phyloP scores from a whole-genome alignment of 1,140 invertebrate species.

The Drosophila mayri region DNA sequence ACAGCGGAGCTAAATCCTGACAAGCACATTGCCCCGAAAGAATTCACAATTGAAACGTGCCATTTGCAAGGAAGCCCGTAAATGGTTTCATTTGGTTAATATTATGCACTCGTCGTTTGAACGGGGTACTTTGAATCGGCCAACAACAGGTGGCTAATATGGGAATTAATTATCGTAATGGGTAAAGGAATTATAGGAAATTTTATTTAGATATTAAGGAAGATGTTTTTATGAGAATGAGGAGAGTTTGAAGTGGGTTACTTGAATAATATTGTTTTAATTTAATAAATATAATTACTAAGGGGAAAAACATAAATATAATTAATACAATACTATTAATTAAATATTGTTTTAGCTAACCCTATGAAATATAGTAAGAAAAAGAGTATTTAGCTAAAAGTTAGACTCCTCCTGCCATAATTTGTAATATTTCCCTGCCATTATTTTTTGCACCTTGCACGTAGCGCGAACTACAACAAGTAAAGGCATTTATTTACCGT shows the following conservation, averaged over 20 bases:
- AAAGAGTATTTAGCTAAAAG: slow-evolving; percentile 3
- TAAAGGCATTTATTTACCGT: slow-evolving; percentile 55
- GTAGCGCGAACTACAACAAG: slow-evolving; percentile 42
- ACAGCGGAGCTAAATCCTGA: slow-evolving; percentile 16
- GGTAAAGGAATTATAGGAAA: too few relatives aligned
- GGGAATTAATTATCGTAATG: slow-evolving; percentile 10
- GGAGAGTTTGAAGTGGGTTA: not conserved
- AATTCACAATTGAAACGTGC: slow-evolving; percentile 63
- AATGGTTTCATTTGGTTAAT: slow-evolving; percentile 56
- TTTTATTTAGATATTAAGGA: not conserved
- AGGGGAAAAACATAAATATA: not conserved
- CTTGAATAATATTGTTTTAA: too few relatives aligned
- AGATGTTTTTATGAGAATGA: not conserved
- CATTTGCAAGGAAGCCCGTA: slow-evolving; percentile 62
- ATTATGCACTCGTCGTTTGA: slow-evolving; percentile 26
- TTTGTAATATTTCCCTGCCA: slow-evolving; percentile 15
- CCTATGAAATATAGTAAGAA: not conserved
- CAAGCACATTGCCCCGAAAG: slow-evolving; percentile 58
- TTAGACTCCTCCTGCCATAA: not conserved
- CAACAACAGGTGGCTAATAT: slow-evolving; percentile 11
- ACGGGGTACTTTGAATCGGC: slow-evolving; percentile 16
- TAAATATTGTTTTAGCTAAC: not conserved
- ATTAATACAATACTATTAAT: not conserved
- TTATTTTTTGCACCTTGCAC: slow-evolving; percentile 30
- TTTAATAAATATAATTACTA: not conserved